A percentile compares a stretch with the other conserved stretches of the same genome.
Conservation (phyloP, 2,113 vertebrate species). For the Pomatostomus ruficeps region DNA sequence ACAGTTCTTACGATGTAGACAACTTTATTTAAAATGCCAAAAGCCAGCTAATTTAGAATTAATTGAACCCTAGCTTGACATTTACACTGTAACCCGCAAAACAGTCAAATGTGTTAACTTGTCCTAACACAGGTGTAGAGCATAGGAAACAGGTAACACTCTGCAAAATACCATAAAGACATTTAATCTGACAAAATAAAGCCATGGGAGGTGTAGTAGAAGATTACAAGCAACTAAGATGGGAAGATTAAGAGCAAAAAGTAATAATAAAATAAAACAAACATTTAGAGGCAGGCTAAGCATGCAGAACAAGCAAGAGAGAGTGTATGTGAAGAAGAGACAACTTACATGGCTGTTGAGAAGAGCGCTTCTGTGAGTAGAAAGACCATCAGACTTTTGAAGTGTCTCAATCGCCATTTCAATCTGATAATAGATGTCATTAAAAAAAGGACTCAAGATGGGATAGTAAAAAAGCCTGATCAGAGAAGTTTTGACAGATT, state of each 20-base stretch:
- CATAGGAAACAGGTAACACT: constrained; percentile 30
- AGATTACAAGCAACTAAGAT: constrained; percentile 63
- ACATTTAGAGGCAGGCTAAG: constrained; percentile 75
- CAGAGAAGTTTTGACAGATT: constrained; percentile 76
- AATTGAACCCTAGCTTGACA: not conserved
- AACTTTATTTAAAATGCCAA: not conserved
- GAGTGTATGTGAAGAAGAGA: constrained; percentile 76
- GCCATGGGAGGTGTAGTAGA: constrained; percentile 44
- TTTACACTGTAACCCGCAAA: not conserved
- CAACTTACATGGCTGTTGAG: constrained; percentile 89
- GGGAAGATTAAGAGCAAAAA: constrained; percentile 70
- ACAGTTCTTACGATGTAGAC: not conserved
- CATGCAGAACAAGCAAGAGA: constrained; percentile 80
- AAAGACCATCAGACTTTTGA: constrained; percentile 87
- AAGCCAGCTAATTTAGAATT: not conserved
- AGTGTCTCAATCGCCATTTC: constrained; percentile 89
- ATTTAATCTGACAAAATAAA: constrained; percentile 56
- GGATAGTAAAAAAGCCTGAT: constrained; percentile 81
- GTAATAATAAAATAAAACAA: constrained; percentile 72
- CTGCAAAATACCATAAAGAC: constrained; percentile 30
- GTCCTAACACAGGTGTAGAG: not conserved
- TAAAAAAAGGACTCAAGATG: constrained; percentile 85
- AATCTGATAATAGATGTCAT: constrained; percentile 89
- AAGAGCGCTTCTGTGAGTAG: constrained; percentile 86
- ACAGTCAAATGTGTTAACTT: constrained; percentile 6